Evolutionary conservation across 2,797 vertebrate species (phyloP).

Genomic region (Pseudomugil gertrudae): DNA sequence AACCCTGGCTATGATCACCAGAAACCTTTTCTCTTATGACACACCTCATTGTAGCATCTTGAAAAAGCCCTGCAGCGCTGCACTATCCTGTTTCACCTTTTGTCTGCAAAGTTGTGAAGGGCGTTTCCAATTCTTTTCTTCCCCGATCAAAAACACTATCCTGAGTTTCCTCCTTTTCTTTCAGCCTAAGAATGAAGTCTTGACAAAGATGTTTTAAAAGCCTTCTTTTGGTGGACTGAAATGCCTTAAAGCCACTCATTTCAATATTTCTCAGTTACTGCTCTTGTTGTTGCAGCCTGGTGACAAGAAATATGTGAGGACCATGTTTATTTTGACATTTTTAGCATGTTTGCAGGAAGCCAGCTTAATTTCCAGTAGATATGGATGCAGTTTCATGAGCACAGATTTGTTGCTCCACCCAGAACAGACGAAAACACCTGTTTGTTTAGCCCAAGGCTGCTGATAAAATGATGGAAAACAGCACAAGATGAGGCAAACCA

Average conservation of each 20-base stretch:
- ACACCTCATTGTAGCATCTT: slow-evolving; percentile 69
- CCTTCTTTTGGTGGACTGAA: slow-evolving; percentile 47
- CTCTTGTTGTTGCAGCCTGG: slow-evolving; percentile 17
- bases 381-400: slow-evolving; percentile 28
- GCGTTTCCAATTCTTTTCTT: slow-evolving; percentile 81
- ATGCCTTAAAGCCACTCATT: slow-evolving; percentile 40
- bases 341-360: slow-evolving; percentile 16
- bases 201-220: slow-evolving; percentile 67
- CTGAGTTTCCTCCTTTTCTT: slow-evolving; percentile 75
- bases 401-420: slow-evolving; percentile 53
- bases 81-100: slow-evolving; percentile 78
- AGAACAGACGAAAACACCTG: slow-evolving; percentile 59
- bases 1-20: slow-evolving; percentile 51
- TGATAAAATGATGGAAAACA: slow-evolving; percentile 28
- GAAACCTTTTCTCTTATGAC: slow-evolving; percentile 68
- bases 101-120: slow-evolving; percentile 78
- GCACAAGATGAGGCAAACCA: slow-evolving; percentile 12
- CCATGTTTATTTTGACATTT: slow-evolving; percentile 1
- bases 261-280: slow-evolving; percentile 15
- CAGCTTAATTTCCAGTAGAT: slow-evolving; percentile 34
- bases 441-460: slow-evolving; percentile 56
- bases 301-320: not conserved
- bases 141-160: slow-evolving; percentile 78
- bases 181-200: slow-evolving; percentile 59
- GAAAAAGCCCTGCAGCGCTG: slow-evolving; percentile 61